Percentiles rank a stretch among this genome's conserved stretches.
These are phyloP conservation scores for Kryptopterus vitreolus DNA, from an alignment of 2,797 vertebrate species.

Conservation along the genomic window DNA sequence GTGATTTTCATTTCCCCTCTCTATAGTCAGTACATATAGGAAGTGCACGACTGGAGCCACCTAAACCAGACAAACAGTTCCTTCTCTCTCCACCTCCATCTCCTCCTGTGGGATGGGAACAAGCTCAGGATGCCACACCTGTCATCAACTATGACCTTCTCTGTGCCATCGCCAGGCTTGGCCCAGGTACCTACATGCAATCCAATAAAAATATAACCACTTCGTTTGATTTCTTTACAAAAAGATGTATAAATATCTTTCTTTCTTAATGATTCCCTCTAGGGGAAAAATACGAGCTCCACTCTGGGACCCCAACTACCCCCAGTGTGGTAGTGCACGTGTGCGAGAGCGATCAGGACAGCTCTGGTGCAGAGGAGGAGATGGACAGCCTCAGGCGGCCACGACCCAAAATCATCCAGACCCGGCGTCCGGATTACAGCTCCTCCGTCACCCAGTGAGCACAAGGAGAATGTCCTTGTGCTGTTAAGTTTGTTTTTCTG, in stretches of 20 bases:
- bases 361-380: slow-evolving; percentile 72
- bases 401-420: slow-evolving; percentile 91
- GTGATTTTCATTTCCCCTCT: not conserved
- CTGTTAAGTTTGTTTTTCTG: slow-evolving; percentile 45
- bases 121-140: slow-evolving; percentile 85
- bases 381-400: slow-evolving; percentile 66
- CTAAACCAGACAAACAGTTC: slow-evolving; percentile 93
- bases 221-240: not conserved
- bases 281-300: slow-evolving; percentile 94
- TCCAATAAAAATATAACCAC: not conserved
- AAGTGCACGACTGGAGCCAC: slow-evolving; percentile 87
- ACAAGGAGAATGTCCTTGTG: slow-evolving; percentile 16
- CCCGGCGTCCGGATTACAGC: slow-evolving; percentile 84
- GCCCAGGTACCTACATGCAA: slow-evolving; percentile 79
- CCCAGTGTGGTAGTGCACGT: slow-evolving; percentile 95
- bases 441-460: slow-evolving; percentile 81
- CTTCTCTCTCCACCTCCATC: slow-evolving; percentile 93
- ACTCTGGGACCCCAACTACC: slow-evolving; percentile 90
- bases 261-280: not conserved
- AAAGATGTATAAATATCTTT: not conserved
- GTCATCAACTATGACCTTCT: slow-evolving; percentile 94
- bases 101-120: slow-evolving; percentile 90
- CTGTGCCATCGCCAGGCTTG: slow-evolving; percentile 90
- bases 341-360: slow-evolving; percentile 84
- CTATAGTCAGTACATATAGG: slow-evolving; percentile 93